Evolutionary conservation across 2,113 vertebrate genomes (phyloP).

Genomic region (Oreamnos americanus): DNA sequence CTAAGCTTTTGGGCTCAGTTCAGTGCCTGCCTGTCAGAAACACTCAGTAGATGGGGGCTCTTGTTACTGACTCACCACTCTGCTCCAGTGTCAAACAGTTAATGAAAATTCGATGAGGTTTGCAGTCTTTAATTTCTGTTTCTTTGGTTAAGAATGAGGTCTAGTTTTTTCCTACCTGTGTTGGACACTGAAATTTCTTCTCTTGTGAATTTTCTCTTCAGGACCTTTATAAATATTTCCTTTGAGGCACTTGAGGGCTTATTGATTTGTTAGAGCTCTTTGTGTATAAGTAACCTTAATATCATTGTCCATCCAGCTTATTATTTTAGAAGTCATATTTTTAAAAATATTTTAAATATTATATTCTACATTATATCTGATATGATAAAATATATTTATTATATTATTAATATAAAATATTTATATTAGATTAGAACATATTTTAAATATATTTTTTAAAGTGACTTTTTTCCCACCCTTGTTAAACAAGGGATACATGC

Average conservation of each 20-base stretch:
- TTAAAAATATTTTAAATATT: not conserved
- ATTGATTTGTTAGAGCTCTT: not conserved
- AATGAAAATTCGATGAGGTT: not conserved
- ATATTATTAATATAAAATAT: not conserved
- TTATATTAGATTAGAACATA: not conserved
- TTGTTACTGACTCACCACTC: not conserved
- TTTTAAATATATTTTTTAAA: not conserved
- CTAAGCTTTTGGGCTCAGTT: not conserved
- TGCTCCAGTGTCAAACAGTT: not conserved
- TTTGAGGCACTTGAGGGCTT: not conserved
- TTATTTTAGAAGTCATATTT: not conserved
- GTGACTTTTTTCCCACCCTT: not conserved
- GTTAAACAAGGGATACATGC: not conserved
- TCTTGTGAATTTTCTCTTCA: not conserved
- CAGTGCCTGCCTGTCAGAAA: not conserved
- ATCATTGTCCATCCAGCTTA: not conserved
- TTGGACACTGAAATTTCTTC: not conserved
- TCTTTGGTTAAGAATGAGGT: not conserved
- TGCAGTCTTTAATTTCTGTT: not conserved
- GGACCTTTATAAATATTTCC: not conserved
- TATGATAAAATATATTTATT: not conserved
- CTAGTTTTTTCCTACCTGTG: not conserved
- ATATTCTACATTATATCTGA: not conserved
- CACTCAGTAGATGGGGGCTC: not conserved
- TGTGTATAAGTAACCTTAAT: not conserved